A percentile compares a stretch with the other conserved stretches of the same genome.
Conservation (phyloP, 1,140 invertebrate genomes). For the Leptestheria dahalacensis region DNA sequence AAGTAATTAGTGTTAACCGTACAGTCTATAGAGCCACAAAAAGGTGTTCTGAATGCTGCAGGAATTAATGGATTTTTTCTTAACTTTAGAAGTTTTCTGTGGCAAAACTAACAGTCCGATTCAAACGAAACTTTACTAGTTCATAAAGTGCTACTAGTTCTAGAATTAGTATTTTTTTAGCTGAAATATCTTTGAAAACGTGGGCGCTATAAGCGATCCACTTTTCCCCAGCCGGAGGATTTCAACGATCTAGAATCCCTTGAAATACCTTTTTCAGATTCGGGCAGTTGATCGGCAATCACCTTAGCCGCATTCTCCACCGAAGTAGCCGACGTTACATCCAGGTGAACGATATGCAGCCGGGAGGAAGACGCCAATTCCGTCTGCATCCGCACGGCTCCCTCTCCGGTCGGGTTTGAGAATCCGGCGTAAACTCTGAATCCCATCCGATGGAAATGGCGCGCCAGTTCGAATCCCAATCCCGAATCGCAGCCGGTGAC, state of each 20-base stretch:
- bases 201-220: no score
- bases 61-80: no score
- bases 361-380: neutral
- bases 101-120: no score
- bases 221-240: no score
- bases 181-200: no score
- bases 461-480: neutral
- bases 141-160: no score
- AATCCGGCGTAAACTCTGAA: neutral
- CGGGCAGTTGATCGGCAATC: neutral
- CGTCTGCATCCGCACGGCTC: neutral
- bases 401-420: neutral
- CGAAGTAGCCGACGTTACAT: neutral
- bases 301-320: neutral
- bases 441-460: neutral
- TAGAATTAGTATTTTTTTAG: no score
- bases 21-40: no score
- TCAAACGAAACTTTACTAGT: no score
- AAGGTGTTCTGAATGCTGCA: no score
- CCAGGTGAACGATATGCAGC: neutral
- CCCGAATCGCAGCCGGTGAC: slow-evolving; percentile 1
- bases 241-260: neutral
- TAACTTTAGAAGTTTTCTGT: no score
- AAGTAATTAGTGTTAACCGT: no score
- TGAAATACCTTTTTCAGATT: neutral